phyloP scores from a whole-genome alignment of 2,113 vertebrate species.

The Phrynocephalus versicolor region DNA sequence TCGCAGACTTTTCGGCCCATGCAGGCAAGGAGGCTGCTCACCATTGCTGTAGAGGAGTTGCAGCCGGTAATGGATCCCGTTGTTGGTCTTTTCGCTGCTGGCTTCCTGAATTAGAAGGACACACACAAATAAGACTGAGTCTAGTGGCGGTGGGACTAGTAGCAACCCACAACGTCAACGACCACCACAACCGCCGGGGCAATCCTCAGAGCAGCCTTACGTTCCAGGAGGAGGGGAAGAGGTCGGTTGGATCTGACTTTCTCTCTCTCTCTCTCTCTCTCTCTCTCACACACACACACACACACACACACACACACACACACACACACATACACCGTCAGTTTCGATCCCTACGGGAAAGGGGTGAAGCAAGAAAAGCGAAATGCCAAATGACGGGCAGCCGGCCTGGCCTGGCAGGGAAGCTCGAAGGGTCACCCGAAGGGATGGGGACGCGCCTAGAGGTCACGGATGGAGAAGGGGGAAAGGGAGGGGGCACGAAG shows the following conservation, averaged over 20 bases:
- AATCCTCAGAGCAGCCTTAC: not conserved
- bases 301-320: not conserved
- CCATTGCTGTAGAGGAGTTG: constrained; percentile 98
- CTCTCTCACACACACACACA: rapidly evolving
- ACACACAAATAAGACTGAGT: constrained; percentile 46
- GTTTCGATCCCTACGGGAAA: not conserved
- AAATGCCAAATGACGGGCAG: too few species aligned
- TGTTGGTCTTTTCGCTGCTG: constrained; percentile 98
- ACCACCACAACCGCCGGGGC: not conserved
- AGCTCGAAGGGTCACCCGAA: too few species aligned
- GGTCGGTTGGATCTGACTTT: not conserved
- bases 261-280: too few species aligned
- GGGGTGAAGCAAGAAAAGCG: too few species aligned
- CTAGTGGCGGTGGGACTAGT: too few species aligned
- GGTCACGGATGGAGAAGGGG: not conserved
- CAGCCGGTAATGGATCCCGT: constrained; percentile 97
- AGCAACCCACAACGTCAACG: too few species aligned
- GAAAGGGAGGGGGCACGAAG: not conserved
- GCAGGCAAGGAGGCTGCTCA: constrained; percentile 62
- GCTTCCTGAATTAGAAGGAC: constrained; percentile 85
- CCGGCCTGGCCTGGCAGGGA: too few species aligned
- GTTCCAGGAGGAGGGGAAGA: not conserved
- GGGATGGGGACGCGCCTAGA: too few species aligned
- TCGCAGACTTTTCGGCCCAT: not conserved
- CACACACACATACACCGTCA: too few species aligned